A percentile compares a stretch with the other conserved stretches of the same genome.
Evolutionary conservation across 2,113 vertebrate species (phyloP).

Genomic region (Chloroceryle aenea): DNA sequence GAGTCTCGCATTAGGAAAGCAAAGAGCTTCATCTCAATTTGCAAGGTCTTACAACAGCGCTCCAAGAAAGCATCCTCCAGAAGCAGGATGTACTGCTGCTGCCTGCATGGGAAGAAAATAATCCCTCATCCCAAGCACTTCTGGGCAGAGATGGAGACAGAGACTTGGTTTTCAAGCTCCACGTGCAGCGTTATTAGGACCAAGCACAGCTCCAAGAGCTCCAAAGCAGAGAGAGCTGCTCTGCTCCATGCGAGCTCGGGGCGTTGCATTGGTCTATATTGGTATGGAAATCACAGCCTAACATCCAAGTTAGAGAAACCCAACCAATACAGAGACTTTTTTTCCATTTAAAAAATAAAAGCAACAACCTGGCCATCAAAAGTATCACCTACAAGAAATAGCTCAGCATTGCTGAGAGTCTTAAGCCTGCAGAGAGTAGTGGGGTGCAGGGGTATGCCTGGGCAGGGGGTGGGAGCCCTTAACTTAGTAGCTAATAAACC

Average conservation of each 20-base stretch:
- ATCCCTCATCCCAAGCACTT: not conserved
- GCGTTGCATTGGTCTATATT: fast-evolving
- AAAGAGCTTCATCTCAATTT: not conserved
- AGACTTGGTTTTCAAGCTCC: not conserved
- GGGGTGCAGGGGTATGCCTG: not conserved
- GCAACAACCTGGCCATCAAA: not conserved
- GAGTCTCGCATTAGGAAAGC: not conserved
- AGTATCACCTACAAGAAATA: not conserved
- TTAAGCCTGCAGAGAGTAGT: not conserved
- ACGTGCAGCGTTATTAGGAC: fast-evolving
- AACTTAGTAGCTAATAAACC: constrained; percentile 13
- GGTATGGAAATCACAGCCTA: fast-evolving
- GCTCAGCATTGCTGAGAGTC: not conserved
- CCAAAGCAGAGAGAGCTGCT: not conserved
- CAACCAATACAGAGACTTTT: fast-evolving
- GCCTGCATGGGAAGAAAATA: not conserved
- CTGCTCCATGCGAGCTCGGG: fast-evolving
- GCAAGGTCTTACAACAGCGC: not conserved
- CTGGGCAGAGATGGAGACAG: not conserved
- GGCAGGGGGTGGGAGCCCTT: not conserved
- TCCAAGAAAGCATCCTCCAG: not conserved
- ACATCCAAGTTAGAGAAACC: not conserved
- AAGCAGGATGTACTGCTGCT: not conserved
- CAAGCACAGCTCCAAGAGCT: not conserved
- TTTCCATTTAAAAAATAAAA: no score